Evolutionary conservation across 1,140 invertebrate species (phyloP).

Genomic region (Rhopalosiphum padi): DNA sequence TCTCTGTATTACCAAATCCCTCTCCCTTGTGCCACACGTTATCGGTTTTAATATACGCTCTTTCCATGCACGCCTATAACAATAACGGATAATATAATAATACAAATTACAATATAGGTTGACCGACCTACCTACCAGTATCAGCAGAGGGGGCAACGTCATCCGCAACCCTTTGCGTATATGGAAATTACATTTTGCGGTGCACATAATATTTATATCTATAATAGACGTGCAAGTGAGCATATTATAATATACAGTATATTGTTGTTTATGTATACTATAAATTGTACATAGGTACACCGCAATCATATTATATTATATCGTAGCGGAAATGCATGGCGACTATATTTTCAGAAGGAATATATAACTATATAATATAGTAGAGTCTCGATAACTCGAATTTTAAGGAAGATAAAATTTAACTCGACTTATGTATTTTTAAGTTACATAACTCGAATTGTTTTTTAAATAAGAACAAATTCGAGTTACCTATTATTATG

Average conservation of each 20-base stretch:
- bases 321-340: background rate
- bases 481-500: too few relatives aligned
- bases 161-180: constrained; percentile 23
- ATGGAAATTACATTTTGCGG: constrained; percentile 46
- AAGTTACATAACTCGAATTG: too few relatives aligned
- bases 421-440: too few relatives aligned
- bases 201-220: background rate
- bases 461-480: too few relatives aligned
- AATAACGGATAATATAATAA: constrained; percentile 20
- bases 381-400: too few relatives aligned
- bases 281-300: background rate
- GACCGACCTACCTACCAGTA: background rate
- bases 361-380: background rate
- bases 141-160: background rate
- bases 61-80: background rate
- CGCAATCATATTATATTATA: background rate
- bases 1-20: background rate
- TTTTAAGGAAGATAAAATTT: too few relatives aligned
- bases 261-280: too few relatives aligned
- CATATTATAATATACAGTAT: background rate
- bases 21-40: background rate
- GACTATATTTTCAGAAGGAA: background rate
- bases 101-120: background rate
- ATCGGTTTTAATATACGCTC: background rate
- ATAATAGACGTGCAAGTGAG: background rate